These are phyloP conservation scores for Caranx melampygus DNA, from an alignment of 2,113 vertebrate species.

Conservation along the genomic window DNA sequence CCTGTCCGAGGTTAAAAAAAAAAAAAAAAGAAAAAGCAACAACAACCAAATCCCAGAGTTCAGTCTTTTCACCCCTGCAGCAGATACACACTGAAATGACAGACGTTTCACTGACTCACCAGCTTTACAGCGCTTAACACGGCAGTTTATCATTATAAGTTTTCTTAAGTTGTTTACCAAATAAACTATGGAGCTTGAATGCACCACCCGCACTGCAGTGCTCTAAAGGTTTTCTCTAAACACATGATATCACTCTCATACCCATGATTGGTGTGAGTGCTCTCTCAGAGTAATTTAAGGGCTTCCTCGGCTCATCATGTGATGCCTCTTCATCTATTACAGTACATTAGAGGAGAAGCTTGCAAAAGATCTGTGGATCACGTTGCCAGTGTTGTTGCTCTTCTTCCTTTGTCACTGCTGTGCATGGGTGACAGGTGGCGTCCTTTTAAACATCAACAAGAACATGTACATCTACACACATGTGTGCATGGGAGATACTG, in stretches of 20 bases:
- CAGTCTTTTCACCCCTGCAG: slow-evolving; percentile 6
- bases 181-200: slow-evolving; percentile 6
- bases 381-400: slow-evolving; percentile 41
- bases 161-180: slow-evolving; percentile 21
- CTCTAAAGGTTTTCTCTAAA: slow-evolving; percentile 39
- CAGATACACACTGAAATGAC: background rate
- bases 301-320: slow-evolving; percentile 66
- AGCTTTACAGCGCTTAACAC: slow-evolving; percentile 17
- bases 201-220: slow-evolving; percentile 9
- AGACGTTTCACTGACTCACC: slow-evolving; percentile 6
- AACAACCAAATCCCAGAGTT: background rate
- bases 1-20: background rate
- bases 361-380: slow-evolving; percentile 37
- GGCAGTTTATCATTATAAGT: slow-evolving; percentile 16
- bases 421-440: slow-evolving; percentile 31
- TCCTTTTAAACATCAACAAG: background rate
- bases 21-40: background rate
- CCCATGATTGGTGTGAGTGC: slow-evolving; percentile 70
- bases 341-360: slow-evolving; percentile 67
- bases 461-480: background rate
- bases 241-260: slow-evolving; percentile 61
- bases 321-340: slow-evolving; percentile 66
- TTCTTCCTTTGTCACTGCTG: slow-evolving; percentile 25
- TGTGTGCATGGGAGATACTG: background rate
- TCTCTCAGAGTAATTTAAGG: slow-evolving; percentile 71